Evolutionary conservation across 2,113 vertebrate species (phyloP).

Genomic region (Penelope pileata): DNA sequence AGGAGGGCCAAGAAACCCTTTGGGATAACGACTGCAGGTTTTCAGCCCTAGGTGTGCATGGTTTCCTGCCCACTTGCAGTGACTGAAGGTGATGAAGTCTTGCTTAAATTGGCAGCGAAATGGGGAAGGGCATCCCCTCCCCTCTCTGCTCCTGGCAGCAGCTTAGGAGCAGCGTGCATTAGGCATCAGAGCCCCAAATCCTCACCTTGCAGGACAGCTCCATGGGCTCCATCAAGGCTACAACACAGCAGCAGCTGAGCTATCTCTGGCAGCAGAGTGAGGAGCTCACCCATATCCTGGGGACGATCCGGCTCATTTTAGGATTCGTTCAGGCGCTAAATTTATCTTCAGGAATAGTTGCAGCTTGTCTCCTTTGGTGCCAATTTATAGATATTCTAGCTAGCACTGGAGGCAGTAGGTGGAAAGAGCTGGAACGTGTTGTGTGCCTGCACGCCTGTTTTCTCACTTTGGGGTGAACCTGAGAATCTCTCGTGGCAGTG

Average conservation of each 20-base stretch:
- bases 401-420: neutral
- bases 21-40: neutral
- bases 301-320: neutral
- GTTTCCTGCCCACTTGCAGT: neutral
- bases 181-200: neutral
- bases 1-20: neutral
- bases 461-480: neutral
- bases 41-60: neutral
- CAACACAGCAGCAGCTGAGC: neutral
- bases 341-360: neutral
- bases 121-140: neutral
- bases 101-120: neutral
- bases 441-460: neutral
- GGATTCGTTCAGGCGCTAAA: neutral
- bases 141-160: neutral
- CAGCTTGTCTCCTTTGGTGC: neutral
- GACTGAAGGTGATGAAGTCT: neutral
- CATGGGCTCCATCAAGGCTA: fast-evolving
- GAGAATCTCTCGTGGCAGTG: neutral
- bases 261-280: neutral
- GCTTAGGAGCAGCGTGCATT: neutral
- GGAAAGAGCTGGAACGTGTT: neutral
- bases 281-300: neutral
- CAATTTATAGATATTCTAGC: neutral
- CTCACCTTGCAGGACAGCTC: neutral